phyloP scores from a whole-genome alignment of 2,113 vertebrate species.

The Circaetus gallicus region DNA sequence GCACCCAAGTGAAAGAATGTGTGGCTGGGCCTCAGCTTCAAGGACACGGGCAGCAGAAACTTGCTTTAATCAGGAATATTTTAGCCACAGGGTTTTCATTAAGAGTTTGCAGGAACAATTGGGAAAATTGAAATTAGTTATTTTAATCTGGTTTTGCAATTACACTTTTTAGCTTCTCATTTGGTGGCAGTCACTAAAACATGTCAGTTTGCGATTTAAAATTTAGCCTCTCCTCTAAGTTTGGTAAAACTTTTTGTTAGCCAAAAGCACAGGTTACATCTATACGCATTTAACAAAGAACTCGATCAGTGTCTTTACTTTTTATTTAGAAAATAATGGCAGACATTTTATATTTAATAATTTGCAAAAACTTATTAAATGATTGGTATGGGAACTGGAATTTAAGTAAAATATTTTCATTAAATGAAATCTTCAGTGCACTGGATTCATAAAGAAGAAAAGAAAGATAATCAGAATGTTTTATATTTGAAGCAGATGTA shows the following conservation, averaged over 20 bases:
- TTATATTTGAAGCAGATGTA: neutral
- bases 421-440: neutral
- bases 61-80: neutral
- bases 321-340: neutral
- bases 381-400: neutral
- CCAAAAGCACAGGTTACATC: neutral
- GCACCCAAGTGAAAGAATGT: neutral
- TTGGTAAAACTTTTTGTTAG: neutral
- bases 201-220: fast-evolving
- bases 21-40: neutral
- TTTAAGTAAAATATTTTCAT: neutral
- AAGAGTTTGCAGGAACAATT: neutral
- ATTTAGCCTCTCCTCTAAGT: neutral
- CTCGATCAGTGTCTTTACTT: fast-evolving
- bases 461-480: neutral
- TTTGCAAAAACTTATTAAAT: neutral
- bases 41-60: neutral
- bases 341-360: neutral
- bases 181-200: neutral
- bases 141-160: neutral
- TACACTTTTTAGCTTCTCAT: neutral
- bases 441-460: neutral
- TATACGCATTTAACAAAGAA: neutral
- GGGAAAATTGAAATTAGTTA: neutral
- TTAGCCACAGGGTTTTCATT: neutral